Conservation (phyloP, 2,888 invertebrate species). For the Diplolepis rosae region DNA sequence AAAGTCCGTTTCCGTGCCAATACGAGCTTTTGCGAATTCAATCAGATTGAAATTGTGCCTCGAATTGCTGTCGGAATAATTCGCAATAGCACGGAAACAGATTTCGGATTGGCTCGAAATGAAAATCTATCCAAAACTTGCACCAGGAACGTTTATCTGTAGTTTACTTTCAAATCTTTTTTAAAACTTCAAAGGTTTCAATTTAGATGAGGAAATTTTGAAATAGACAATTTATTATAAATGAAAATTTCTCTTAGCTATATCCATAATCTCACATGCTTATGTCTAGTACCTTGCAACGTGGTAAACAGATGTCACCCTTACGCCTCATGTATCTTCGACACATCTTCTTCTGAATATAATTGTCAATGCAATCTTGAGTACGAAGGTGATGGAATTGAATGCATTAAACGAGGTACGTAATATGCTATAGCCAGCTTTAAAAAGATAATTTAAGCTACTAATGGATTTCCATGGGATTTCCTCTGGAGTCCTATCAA, state of each 20-base stretch:
- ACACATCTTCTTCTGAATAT: conserved; percentile 75
- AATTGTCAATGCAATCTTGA: conserved; percentile 88
- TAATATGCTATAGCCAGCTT: conserved; percentile 39
- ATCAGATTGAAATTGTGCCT: no score
- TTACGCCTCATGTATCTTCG: conserved; percentile 85
- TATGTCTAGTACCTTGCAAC: conserved; percentile 82
- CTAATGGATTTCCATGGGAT: conserved; percentile 19
- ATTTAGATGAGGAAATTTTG: neutral
- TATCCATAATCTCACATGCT: conserved; percentile 48
- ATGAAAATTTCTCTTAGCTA: neutral
- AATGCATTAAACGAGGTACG: conserved; percentile 79
- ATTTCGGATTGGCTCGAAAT: no score
- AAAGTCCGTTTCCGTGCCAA: no score
- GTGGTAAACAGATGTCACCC: conserved; percentile 86
- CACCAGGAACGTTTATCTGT: no score
- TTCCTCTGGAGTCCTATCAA: conserved; percentile 1
- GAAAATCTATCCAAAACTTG: no score
- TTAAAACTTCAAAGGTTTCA: no score
- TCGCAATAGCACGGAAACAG: no score
- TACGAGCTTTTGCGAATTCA: no score
- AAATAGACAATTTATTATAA: neutral
- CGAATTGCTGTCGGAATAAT: no score
- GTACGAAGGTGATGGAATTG: conserved; percentile 88
- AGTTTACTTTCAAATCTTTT: no score
- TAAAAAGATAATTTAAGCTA: neutral